Conservation (phyloP, 1,140 invertebrate genomes). For the Thalassaphorura encarpata region DNA sequence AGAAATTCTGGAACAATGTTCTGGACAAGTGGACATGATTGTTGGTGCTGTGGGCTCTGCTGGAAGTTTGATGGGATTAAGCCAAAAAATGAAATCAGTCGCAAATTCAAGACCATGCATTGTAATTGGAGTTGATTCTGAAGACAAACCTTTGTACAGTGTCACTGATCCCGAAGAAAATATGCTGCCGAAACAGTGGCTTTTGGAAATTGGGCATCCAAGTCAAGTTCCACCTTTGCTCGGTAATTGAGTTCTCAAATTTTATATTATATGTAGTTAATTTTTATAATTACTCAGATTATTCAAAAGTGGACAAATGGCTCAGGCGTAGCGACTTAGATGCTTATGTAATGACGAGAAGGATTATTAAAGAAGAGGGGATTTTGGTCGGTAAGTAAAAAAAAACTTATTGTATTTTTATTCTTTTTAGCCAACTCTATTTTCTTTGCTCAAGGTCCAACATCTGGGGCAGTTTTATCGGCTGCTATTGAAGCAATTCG, state of each 20-base stretch:
- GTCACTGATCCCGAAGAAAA: no score
- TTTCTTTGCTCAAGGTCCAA: conserved; percentile 61
- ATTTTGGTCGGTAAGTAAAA: conserved; percentile 67
- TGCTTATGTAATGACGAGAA: conserved; percentile 67
- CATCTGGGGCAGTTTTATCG: conserved; percentile 74
- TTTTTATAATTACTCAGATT: conserved; percentile 40
- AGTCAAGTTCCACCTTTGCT: conserved; percentile 49
- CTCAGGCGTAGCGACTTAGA: conserved; percentile 69
- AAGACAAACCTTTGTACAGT: no score
- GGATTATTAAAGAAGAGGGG: conserved; percentile 85
- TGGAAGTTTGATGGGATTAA: no score
- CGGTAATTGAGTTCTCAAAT: no score
- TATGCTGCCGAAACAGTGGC: no score
- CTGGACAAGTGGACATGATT: conserved; percentile 33
- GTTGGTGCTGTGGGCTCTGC: conserved; percentile 33
- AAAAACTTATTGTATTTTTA: no score
- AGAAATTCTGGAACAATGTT: conserved; percentile 33
- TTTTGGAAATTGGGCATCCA: conserved; percentile 37
- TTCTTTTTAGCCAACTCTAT: neutral
- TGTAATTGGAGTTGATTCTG: no score
- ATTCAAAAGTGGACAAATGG: conserved; percentile 46
- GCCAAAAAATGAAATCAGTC: no score
- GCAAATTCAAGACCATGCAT: no score
- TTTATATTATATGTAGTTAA: no score
- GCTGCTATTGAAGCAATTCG: conserved; percentile 57